Conservation (phyloP, 2,113 vertebrate genomes). For the Seriola rivoliana region DNA sequence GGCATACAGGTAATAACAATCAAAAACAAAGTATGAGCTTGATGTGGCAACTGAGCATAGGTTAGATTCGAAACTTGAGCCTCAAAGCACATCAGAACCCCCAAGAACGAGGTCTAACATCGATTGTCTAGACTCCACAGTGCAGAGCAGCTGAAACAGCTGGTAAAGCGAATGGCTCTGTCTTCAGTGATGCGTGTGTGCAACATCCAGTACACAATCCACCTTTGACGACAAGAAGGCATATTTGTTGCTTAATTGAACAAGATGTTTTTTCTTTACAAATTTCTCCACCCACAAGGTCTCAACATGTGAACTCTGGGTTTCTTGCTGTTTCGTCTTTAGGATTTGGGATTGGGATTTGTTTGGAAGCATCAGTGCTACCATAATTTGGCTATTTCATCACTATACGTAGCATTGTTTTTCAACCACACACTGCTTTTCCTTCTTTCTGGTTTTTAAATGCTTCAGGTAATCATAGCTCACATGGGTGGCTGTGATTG, state of each 20-base stretch:
- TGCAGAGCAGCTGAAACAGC: background rate
- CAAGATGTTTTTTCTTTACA: background rate
- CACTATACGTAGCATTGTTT: background rate
- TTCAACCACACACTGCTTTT: background rate
- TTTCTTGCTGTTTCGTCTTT: background rate
- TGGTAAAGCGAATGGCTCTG: background rate
- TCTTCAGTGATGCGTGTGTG: background rate
- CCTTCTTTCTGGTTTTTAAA: background rate
- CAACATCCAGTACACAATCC: background rate
- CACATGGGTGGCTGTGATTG: constrained; percentile 9
- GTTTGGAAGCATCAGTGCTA: background rate
- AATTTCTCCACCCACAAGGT: background rate
- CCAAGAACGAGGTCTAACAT: no score
- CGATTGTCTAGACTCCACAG: no score
- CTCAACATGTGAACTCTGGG: background rate
- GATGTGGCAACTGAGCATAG: no score
- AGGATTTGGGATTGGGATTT: background rate
- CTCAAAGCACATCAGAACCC: no score
- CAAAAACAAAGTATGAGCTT: no score
- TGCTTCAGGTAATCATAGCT: constrained; percentile 4
- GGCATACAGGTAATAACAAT: no score
- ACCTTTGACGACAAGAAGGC: background rate
- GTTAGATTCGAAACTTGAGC: no score
- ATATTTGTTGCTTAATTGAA: constrained; percentile 1
- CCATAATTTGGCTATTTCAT: background rate